A percentile compares a stretch with the other conserved stretches of the same genome.
Conservation (phyloP, 2,888 invertebrate species). For the Drosophila formosana region DNA sequence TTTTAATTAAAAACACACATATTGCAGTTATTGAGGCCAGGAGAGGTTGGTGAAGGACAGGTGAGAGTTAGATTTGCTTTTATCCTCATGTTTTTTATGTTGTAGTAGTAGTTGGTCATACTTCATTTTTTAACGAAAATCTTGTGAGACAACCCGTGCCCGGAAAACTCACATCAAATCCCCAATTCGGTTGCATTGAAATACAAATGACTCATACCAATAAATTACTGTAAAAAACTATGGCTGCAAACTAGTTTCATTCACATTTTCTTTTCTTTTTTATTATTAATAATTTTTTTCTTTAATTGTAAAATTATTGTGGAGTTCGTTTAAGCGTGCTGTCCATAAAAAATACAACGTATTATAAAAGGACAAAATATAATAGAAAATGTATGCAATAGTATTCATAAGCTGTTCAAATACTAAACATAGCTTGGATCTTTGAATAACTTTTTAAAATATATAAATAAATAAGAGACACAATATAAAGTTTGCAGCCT, state of each 20-base stretch:
- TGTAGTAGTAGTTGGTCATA: conserved; percentile 47
- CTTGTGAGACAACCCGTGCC: conserved; percentile 21
- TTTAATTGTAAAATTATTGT: no score
- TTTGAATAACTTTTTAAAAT: no score
- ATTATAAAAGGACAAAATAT: no score
- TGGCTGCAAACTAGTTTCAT: neutral
- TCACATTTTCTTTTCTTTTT: no score
- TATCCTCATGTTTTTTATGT: conserved; percentile 17
- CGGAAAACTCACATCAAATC: neutral
- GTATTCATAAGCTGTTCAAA: no score
- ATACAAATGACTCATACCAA: neutral
- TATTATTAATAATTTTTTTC: no score
- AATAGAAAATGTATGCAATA: no score
- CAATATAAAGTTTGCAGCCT: neutral
- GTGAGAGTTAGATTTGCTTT: conserved; percentile 85
- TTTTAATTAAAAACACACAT: conserved; percentile 59
- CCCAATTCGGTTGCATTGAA: conserved; percentile 29
- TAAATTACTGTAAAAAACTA: neutral
- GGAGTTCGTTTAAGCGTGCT: no score
- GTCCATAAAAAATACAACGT: no score
- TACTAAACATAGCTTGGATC: no score
- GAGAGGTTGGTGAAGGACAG: conserved; percentile 91
- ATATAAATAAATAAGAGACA: no score
- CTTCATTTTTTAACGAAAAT: conserved; percentile 25
- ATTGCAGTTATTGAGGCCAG: conserved; percentile 89